A percentile compares a stretch with the other conserved stretches of the same genome.
phyloP scores from a whole-genome alignment of 1,140 invertebrate species.

The Yoshiicerus persimilis region DNA sequence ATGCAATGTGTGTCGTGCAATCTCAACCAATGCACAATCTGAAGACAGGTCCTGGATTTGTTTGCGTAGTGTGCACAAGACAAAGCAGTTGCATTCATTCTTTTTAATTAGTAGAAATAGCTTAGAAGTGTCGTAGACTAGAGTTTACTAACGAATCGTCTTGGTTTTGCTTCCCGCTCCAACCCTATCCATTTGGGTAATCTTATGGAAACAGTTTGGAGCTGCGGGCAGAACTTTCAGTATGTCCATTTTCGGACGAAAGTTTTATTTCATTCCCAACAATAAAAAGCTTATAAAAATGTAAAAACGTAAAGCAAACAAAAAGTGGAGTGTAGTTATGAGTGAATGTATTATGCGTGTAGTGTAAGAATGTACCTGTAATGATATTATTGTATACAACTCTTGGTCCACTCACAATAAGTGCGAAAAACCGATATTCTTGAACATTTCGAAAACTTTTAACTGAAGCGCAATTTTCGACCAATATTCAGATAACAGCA shows the following conservation, averaged over 20 bases:
- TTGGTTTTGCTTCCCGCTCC: neutral
- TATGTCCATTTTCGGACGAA: constrained; percentile 33
- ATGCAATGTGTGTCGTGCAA: no score
- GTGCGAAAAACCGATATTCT: neutral
- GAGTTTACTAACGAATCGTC: neutral
- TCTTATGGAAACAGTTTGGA: neutral
- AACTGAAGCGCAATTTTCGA: no score
- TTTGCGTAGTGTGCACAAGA: no score
- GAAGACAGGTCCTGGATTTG: no score
- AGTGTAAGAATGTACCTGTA: neutral
- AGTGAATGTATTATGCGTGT: neutral
- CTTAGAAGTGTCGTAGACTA: neutral
- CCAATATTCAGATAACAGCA: no score
- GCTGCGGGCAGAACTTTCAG: neutral
- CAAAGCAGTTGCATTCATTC: no score
- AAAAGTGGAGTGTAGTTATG: neutral
- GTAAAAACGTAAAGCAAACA: neutral
- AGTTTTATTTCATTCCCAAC: neutral
- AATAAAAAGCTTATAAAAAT: neutral
- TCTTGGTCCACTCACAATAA: neutral
- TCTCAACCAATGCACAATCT: no score
- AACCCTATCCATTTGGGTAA: neutral
- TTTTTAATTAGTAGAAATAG: neutral
- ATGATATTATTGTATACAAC: neutral
- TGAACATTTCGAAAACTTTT: no score